A percentile compares a stretch with the other conserved stretches of the same genome.
Evolutionary conservation across 2,888 invertebrate genomes (phyloP).

Genomic region (Ypsolopha scabrella): DNA sequence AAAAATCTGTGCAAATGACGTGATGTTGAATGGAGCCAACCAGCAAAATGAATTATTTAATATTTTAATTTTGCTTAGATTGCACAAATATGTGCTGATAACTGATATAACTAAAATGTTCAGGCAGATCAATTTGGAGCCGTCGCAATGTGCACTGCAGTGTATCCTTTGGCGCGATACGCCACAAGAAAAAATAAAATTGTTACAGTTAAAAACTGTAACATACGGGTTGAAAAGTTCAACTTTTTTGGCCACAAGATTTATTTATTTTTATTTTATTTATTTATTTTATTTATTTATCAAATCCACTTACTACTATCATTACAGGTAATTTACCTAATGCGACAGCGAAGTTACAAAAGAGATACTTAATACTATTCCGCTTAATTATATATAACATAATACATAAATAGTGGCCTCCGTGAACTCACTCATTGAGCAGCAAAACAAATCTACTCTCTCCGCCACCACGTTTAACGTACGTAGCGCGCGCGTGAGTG

Average conservation of each 20-base stretch:
- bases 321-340: too few species aligned
- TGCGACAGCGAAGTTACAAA: too few species aligned
- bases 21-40: constrained; percentile 7
- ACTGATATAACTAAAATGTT: constrained; percentile 15
- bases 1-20: constrained; percentile 8
- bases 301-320: too few species aligned
- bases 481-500: too few species aligned
- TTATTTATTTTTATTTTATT: too few species aligned
- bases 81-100: constrained; percentile 7
- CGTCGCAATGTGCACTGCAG: constrained; percentile 4
- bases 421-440: too few species aligned
- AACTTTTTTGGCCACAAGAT: not conserved
- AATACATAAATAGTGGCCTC: too few species aligned
- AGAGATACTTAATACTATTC: too few species aligned
- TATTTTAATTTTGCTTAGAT: constrained; percentile 10
- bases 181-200: not conserved
- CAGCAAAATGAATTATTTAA: constrained; percentile 13
- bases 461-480: too few species aligned
- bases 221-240: not conserved
- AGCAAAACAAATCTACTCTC: too few species aligned
- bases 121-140: constrained; percentile 6
- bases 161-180: not conserved
- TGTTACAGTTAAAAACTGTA: not conserved
- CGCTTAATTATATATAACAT: too few species aligned
- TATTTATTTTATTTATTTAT: too few species aligned